Base-by-base conservation (phyloP, 2,113 vertebrate species). In the Oxygymnocypris stewartii region DNA sequence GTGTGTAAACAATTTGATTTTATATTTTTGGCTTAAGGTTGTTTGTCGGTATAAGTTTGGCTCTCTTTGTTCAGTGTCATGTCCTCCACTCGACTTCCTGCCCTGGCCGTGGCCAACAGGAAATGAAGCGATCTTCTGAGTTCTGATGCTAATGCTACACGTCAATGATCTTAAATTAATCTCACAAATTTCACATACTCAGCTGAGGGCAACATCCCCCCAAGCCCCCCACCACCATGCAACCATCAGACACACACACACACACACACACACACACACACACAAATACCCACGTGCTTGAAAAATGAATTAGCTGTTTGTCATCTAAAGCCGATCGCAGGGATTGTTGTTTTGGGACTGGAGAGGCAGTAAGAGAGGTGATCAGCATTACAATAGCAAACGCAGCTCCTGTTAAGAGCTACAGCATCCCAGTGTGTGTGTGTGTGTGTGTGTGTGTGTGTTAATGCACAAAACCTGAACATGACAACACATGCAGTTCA, bases 301-400 rank as follows among this genome's bases (percentile, higher is more conserved):
- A 90, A 92, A 93, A 94, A 94, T 93, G 93, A 95, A 95, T 95
- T 95, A 95, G 94, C 90, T 94, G 93, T 93, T 96, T 93, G 91
- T 91, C 92, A 94, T 94, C 94, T 92, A 84, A 65, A 90, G 90
- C 92, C 91, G 88, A 92, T 92, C 91, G 92, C 67, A 88, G 93
- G 92, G 93, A 92, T 91, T 91, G 82, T 86, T 37, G 71, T 73
- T 81, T 31, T 65, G 79, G 54, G 79, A 25, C 23, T 79, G 85
- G 23, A 67, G 51, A 87, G 89, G 51, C 69, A 42, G 37, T 35
- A 40, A 37, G 47, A 69, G 54, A 25, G 35, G 35, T 44, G 35
- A 67, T 18, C 25, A 35, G 40, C 80, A 31, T 49, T 71, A 82
- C 80, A 69, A 75, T 74, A 74, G 51, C 65, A 86, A 57, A 80